A percentile compares a stretch with the other conserved stretches of the same genome.
Evolutionary conservation across 1,140 invertebrate genomes (phyloP).

Genomic region (Drosophila chauvacae): DNA sequence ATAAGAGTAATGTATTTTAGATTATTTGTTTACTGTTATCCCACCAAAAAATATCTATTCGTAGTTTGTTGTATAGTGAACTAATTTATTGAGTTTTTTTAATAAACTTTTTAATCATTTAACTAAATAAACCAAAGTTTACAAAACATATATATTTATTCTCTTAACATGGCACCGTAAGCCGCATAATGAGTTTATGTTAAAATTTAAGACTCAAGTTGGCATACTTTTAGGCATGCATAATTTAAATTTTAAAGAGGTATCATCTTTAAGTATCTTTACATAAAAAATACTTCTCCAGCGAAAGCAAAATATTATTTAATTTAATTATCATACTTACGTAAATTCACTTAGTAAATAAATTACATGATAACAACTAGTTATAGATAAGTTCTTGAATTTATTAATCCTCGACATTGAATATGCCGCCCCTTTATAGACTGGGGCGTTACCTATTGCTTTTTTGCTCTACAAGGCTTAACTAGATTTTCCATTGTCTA

Average conservation of each 20-base stretch:
- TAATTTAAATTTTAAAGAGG: not conserved
- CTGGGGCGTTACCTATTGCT: constrained; percentile 9
- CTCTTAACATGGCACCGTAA: constrained; percentile 17
- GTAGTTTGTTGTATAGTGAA: not conserved
- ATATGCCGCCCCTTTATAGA: not conserved
- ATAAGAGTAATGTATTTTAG: too few relatives aligned
- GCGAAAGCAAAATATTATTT: not conserved
- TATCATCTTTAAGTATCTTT: not conserved
- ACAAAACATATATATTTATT: not conserved
- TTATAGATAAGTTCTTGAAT: not conserved
- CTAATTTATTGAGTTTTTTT: not conserved
- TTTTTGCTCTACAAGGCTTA: constrained; percentile 11
- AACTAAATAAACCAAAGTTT: not conserved
- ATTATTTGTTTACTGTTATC: not conserved
- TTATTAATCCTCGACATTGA: not conserved
- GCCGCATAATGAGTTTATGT: constrained; percentile 15
- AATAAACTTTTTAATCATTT: not conserved
- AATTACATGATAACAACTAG: not conserved
- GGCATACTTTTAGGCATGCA: constrained; percentile 35
- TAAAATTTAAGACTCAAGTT: not conserved
- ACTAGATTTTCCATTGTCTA: constrained; percentile 12
- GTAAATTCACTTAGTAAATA: not conserved
- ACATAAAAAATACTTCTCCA: not conserved
- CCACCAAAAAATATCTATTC: not conserved
- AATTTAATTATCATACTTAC: not conserved